Conservation (phyloP, 2,888 invertebrate species). For the Melikaiella ostensackeni region DNA sequence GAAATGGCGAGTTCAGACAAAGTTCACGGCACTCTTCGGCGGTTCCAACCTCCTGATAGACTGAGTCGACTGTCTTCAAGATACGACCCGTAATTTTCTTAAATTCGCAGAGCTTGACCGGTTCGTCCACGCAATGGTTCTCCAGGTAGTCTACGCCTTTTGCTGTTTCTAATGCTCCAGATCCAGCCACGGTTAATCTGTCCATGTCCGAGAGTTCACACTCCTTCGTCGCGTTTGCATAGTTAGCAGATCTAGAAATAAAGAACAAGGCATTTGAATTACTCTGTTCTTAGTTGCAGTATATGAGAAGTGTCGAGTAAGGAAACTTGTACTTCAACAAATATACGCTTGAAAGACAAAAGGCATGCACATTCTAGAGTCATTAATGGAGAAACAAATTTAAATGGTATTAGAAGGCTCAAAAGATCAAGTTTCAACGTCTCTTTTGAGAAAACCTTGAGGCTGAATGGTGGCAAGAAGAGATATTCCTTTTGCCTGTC, state of each 20-base stretch:
- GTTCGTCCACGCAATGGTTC: constrained; percentile 95
- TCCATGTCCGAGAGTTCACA: constrained; percentile 95
- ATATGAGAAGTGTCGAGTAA: not conserved
- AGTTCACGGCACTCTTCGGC: constrained; percentile 93
- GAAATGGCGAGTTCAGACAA: constrained; percentile 90
- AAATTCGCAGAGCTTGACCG: constrained; percentile 96
- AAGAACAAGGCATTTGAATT: constrained; percentile 37
- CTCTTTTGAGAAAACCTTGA: no score
- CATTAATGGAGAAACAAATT: not conserved
- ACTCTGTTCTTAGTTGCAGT: not conserved
- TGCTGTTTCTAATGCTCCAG: constrained; percentile 82
- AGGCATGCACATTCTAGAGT: no score
- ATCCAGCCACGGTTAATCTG: constrained; percentile 91
- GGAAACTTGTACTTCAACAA: no score
- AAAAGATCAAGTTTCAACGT: not conserved
- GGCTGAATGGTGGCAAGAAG: no score
- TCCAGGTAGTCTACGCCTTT: constrained; percentile 89
- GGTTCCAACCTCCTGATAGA: constrained; percentile 92
- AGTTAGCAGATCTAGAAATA: constrained; percentile 90
- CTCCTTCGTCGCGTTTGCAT: constrained; percentile 89
- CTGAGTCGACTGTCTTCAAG: constrained; percentile 95
- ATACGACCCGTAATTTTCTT: constrained; percentile 93
- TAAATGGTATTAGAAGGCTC: not conserved
- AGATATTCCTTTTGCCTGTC: no score
- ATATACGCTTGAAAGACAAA: no score